Conservation (phyloP, 2,797 vertebrate species). For the Spinus olivaceus region DNA sequence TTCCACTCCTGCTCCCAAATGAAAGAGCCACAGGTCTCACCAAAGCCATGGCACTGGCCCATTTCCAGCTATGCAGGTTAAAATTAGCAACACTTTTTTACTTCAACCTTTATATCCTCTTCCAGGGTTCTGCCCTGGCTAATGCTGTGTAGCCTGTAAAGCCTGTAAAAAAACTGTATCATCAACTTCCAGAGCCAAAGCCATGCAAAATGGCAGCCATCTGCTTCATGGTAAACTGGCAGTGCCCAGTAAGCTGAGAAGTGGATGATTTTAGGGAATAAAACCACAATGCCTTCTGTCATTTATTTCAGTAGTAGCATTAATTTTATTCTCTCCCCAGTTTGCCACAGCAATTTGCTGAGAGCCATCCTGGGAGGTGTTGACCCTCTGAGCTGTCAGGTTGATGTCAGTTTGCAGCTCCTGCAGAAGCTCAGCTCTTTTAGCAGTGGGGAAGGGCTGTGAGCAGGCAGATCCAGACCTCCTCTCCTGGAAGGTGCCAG, state of each 20-base stretch:
- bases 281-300: slow-evolving; percentile 9
- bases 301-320: not conserved
- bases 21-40: not conserved
- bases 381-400: not conserved
- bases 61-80: not conserved
- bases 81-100: not conserved
- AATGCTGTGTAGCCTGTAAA: not conserved
- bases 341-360: not conserved
- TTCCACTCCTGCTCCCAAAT: not conserved
- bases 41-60: not conserved
- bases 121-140: not conserved
- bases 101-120: not conserved
- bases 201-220: not conserved
- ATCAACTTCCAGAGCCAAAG: not conserved
- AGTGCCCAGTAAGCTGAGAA: not conserved
- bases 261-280: not conserved
- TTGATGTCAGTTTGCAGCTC: not conserved
- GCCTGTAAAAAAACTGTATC: not conserved
- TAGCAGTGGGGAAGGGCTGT: accelerated
- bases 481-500: not conserved
- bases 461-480: not conserved
- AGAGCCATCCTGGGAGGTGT: not conserved
- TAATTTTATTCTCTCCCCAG: not conserved
- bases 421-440: not conserved
- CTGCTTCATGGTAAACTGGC: slow-evolving; percentile 8